These are phyloP conservation scores for Taenioides sp. DNA, from an alignment of 2,797 vertebrate species.

Conservation along the genomic window DNA sequence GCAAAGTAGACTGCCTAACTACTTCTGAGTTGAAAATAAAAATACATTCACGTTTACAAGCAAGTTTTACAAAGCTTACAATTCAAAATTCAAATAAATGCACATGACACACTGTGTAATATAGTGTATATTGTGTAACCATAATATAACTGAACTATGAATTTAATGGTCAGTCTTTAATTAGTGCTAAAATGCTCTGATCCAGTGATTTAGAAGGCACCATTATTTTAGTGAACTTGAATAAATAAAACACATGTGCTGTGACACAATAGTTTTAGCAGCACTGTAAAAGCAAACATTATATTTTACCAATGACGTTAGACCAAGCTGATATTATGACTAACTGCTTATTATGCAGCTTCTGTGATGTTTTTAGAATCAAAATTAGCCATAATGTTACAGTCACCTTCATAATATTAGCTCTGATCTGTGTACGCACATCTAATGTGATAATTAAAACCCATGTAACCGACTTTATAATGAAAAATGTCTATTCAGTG, in stretches of 20 bases:
- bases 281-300: slow-evolving; percentile 63
- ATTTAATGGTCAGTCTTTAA: slow-evolving; percentile 31
- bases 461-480: neutral
- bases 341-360: neutral
- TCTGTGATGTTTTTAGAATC: neutral
- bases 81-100: slow-evolving; percentile 17
- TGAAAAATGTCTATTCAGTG: neutral
- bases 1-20: slow-evolving; percentile 30
- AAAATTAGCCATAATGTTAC: neutral
- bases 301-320: slow-evolving; percentile 52
- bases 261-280: slow-evolving; percentile 73
- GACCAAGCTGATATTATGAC: slow-evolving; percentile 14
- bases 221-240: slow-evolving; percentile 40
- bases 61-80: slow-evolving; percentile 26
- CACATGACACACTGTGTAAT: neutral
- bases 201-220: slow-evolving; percentile 19
- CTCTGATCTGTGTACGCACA: neutral
- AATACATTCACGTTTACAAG: slow-evolving; percentile 32
- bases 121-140: neutral
- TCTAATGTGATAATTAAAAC: neutral
- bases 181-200: slow-evolving; percentile 35
- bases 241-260: slow-evolving; percentile 55
- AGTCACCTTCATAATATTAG: neutral
- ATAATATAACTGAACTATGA: slow-evolving; percentile 7
- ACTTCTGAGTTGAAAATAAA: slow-evolving; percentile 38